phyloP scores from a whole-genome alignment of 2,113 vertebrate species.

The Oenanthe melanoleuca region DNA sequence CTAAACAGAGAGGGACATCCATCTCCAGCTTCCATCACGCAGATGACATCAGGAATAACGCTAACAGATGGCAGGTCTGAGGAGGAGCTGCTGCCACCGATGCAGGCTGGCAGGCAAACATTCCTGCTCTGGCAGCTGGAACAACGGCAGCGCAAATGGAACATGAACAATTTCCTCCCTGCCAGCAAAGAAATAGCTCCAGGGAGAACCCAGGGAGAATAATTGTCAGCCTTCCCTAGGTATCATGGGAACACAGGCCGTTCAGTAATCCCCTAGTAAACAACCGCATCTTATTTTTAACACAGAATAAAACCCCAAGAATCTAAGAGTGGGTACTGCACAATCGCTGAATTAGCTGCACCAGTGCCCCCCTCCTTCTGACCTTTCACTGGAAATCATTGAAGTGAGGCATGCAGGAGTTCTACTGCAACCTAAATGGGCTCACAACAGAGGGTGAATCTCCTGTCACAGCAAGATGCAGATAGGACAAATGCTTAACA shows the following conservation, averaged over 20 bases:
- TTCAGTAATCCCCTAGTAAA: constrained; percentile 7
- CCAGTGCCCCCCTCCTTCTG: background rate
- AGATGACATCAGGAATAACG: background rate
- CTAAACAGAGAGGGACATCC: background rate
- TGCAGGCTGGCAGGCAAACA: constrained; percentile 17
- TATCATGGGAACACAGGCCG: constrained; percentile 30
- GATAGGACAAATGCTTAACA: background rate
- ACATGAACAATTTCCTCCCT: constrained; percentile 43
- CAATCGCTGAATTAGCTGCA: background rate
- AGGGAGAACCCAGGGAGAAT: constrained; percentile 12
- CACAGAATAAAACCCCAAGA: constrained; percentile 17
- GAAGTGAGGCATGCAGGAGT: background rate
- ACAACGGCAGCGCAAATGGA: constrained; percentile 5
- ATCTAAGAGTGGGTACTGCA: background rate
- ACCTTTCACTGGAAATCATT: constrained; percentile 3
- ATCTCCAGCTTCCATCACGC: background rate
- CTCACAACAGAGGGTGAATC: background rate
- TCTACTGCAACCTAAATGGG: background rate
- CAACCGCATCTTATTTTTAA: constrained; percentile 24
- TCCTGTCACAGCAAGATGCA: background rate
- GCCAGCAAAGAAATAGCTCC: constrained; percentile 53
- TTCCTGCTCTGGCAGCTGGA: constrained; percentile 37
- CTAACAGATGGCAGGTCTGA: constrained; percentile 49
- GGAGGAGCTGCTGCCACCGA: background rate
- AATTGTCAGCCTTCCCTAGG: constrained; percentile 28